Conservation (phyloP, 2,113 vertebrate genomes). For the Machaerirhynchus nigripectus region DNA sequence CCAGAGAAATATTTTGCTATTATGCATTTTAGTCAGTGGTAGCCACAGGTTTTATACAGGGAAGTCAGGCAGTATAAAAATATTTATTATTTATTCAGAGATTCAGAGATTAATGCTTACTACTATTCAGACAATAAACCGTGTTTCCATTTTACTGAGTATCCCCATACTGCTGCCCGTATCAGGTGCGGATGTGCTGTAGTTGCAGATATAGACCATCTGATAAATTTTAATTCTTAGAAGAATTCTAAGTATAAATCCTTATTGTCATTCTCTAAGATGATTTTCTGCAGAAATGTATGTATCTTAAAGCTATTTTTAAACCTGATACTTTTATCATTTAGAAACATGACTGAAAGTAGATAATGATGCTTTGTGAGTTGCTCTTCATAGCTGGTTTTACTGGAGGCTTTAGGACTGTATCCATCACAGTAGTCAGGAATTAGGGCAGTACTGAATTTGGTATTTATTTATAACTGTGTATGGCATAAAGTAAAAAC, state of each 20-base stretch:
- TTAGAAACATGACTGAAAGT: background rate
- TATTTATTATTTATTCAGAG: background rate
- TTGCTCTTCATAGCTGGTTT: background rate
- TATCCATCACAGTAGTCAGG: background rate
- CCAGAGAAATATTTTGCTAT: conserved; percentile 3
- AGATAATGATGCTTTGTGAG: background rate
- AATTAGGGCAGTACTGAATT: background rate
- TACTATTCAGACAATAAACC: background rate
- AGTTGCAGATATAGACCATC: background rate
- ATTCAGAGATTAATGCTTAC: background rate
- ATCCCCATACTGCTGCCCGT: background rate
- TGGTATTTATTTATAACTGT: background rate
- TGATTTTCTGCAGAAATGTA: background rate
- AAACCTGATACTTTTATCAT: background rate
- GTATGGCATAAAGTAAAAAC: background rate
- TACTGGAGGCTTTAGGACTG: background rate
- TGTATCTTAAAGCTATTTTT: background rate
- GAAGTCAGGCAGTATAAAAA: background rate
- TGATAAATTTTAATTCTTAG: background rate
- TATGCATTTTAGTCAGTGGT: background rate
- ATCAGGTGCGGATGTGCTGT: background rate
- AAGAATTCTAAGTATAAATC: background rate
- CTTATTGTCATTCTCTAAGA: background rate
- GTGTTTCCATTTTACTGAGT: background rate
- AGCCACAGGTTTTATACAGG: background rate